Evolutionary conservation across 2,888 invertebrate genomes (phyloP).

Genomic region (Xanthia icteritia): DNA sequence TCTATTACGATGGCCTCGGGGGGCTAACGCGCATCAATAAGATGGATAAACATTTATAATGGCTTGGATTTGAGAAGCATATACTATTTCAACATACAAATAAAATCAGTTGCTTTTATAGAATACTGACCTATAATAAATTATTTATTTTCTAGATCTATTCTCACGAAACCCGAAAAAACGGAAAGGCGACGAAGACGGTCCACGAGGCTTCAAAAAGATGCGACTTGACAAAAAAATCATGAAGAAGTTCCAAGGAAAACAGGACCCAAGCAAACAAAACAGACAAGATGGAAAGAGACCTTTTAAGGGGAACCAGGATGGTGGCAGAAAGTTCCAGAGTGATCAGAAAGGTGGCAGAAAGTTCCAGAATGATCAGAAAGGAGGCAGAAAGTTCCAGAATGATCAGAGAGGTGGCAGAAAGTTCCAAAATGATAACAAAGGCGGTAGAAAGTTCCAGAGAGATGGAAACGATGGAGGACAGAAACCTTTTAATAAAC

Average conservation of each 20-base stretch:
- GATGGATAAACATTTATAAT: neutral
- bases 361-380: constrained; percentile 61
- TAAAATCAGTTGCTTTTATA: neutral
- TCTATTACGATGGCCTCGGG: neutral
- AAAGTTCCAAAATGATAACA: constrained; percentile 68
- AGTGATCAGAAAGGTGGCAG: constrained; percentile 58
- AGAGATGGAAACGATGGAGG: constrained; percentile 65
- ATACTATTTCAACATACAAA: neutral
- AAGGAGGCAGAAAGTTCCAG: constrained; percentile 67
- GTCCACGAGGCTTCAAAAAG: constrained; percentile 85
- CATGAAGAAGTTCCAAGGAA: constrained; percentile 82
- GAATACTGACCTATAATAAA: neutral
- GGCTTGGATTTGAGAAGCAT: neutral
- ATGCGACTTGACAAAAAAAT: constrained; percentile 85
- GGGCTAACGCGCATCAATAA: neutral
- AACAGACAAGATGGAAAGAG: constrained; percentile 69
- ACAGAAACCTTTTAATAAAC: constrained; percentile 72
- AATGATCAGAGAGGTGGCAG: constrained; percentile 63
- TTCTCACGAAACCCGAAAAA: constrained; percentile 81
- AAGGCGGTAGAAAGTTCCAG: constrained; percentile 68
- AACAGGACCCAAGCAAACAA: constrained; percentile 66
- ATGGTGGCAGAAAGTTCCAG: constrained; percentile 70
- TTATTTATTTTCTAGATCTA: constrained; percentile 76
- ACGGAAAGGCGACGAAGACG: constrained; percentile 80
- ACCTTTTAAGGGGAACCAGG: constrained; percentile 68